These are phyloP conservation scores for Epinephelus malabaricus DNA, from an alignment of 2,797 vertebrate species.

Conservation along the genomic window DNA sequence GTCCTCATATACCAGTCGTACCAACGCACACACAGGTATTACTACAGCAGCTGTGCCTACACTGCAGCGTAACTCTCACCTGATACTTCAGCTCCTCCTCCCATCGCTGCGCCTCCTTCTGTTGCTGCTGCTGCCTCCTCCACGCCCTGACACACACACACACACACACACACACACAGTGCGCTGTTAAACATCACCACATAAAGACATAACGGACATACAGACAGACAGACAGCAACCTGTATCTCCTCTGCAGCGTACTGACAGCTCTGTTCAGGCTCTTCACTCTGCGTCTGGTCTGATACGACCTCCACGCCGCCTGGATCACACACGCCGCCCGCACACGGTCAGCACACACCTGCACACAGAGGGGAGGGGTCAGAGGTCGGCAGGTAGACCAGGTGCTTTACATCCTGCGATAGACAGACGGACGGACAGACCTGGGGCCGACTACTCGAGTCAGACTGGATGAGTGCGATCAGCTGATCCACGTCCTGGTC, in stretches of 20 bases:
- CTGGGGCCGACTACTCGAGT: conserved; percentile 61
- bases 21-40: conserved; percentile 22
- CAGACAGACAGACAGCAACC: conserved; percentile 69
- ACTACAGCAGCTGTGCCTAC: not conserved
- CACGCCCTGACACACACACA: conserved; percentile 82
- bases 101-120: conserved; percentile 84
- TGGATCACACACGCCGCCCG: conserved; percentile 92
- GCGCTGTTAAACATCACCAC: too few species aligned
- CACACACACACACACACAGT: conserved; percentile 12
- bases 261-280: conserved; percentile 90
- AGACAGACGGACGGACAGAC: conserved; percentile 4
- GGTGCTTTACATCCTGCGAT: too few species aligned
- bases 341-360: conserved; percentile 80
- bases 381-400: conserved; percentile 8
- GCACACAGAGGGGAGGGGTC: not conserved
- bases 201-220: not conserved
- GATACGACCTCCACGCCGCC: conserved; percentile 92
- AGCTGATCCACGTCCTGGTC: conserved; percentile 89
- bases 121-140: conserved; percentile 80
- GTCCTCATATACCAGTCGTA: too few species aligned
- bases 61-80: conserved; percentile 65
- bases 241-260: conserved; percentile 92
- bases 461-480: conserved; percentile 81
- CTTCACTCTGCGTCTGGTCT: conserved; percentile 90
- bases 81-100: conserved; percentile 89